These are phyloP conservation scores for Tetropium fuscum DNA, from an alignment of 2,888 invertebrate species.

Conservation along the genomic window DNA sequence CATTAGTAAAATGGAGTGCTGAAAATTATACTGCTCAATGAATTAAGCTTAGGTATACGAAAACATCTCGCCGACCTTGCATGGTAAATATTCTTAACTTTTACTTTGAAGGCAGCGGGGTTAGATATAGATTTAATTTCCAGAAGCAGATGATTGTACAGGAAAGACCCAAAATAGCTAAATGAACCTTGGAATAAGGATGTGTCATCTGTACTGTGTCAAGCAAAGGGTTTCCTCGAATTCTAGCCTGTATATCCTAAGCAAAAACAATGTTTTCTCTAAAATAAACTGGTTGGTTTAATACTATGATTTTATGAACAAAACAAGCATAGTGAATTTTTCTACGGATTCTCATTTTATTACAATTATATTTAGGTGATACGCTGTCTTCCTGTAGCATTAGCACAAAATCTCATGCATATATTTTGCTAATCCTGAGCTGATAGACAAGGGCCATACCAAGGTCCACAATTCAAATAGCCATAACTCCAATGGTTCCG, in stretches of 20 bases:
- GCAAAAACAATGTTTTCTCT: not conserved
- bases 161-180: not conserved
- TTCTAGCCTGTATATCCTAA: not conserved
- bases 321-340: not conserved
- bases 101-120: not conserved
- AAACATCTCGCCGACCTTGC: too few species aligned
- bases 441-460: too few species aligned
- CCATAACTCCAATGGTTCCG: too few species aligned
- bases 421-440: too few species aligned
- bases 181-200: not conserved
- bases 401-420: too few species aligned
- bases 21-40: too few species aligned
- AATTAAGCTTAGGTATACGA: too few species aligned
- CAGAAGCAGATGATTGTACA: not conserved
- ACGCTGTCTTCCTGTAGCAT: too few species aligned
- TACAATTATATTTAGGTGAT: not conserved
- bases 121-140: not conserved
- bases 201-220: not conserved
- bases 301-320: constrained; percentile 2
- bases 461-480: too few species aligned
- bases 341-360: not conserved
- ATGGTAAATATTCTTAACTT: constrained; percentile 2
- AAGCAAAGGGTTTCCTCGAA: not conserved
- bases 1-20: too few species aligned
- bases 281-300: not conserved